Conservation (phyloP, 2,797 vertebrate genomes). For the Pristis pectinata region DNA sequence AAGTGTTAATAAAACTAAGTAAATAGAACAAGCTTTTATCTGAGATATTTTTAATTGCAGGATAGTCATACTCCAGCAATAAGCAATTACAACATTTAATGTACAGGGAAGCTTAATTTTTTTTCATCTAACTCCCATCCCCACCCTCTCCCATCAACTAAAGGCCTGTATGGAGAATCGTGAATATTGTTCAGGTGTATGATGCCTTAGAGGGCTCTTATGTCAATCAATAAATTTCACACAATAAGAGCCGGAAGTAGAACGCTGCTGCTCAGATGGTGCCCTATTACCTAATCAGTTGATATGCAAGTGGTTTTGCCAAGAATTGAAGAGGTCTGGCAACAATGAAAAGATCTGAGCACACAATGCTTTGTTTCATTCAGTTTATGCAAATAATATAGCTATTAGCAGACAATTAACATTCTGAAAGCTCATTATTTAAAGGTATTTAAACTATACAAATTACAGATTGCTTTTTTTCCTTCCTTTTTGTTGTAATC, state of each 20-base stretch:
- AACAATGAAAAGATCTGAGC: constrained; percentile 42
- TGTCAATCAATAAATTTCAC: constrained; percentile 36
- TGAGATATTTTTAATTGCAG: constrained; percentile 27
- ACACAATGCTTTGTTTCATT: constrained; percentile 40
- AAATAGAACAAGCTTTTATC: not conserved
- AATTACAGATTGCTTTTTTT: constrained; percentile 7
- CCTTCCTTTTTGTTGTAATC: not conserved
- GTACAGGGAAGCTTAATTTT: constrained; percentile 32
- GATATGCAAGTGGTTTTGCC: constrained; percentile 41
- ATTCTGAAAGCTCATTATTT: constrained; percentile 32
- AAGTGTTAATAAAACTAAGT: not conserved
- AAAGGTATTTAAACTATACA: constrained; percentile 28
- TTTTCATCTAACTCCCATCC: constrained; percentile 28
- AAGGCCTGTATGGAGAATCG: constrained; percentile 28
- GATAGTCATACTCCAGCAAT: constrained; percentile 7
- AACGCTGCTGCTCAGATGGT: constrained; percentile 27
- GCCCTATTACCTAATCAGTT: constrained; percentile 39
- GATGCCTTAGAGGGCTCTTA: constrained; percentile 35
- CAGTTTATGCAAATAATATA: constrained; percentile 43
- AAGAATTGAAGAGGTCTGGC: constrained; percentile 38
- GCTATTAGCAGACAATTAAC: constrained; percentile 37
- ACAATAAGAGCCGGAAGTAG: constrained; percentile 33
- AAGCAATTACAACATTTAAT: constrained; percentile 27
- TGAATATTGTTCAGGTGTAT: constrained; percentile 35
- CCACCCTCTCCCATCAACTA: constrained; percentile 22